Percentiles rank a stretch among this genome's conserved stretches.
Evolutionary conservation across 2,113 vertebrate genomes (phyloP).

Genomic region (Leptobrachium leishanense): DNA sequence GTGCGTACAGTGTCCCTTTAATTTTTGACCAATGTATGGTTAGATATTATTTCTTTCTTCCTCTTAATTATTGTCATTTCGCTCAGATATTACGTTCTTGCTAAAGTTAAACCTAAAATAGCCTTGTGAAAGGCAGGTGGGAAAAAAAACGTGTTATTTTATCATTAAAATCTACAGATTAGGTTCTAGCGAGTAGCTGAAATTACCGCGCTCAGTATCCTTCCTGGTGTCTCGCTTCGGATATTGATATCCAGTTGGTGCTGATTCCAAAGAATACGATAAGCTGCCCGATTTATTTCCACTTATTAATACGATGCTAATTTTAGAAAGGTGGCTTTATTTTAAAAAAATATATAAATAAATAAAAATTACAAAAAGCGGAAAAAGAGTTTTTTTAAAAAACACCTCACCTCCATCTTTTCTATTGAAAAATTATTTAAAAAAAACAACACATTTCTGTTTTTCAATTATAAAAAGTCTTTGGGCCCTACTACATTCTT

Average conservation of each 20-base stretch:
- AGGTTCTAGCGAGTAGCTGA: background rate
- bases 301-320: background rate
- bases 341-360: background rate
- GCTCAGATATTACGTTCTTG: no score
- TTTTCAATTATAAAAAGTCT: no score
- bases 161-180: background rate
- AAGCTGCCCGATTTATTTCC: background rate
- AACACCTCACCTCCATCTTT: no score
- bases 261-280: constrained; percentile 21
- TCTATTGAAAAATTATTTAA: no score
- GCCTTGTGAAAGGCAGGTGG: background rate
- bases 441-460: no score
- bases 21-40: no score
- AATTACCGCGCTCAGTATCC: constrained; percentile 1
- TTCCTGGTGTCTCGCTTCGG: background rate
- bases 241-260: constrained; percentile 19
- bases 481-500: no score
- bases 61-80: no score
- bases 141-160: background rate
- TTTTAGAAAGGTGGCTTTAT: background rate
- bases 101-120: background rate
- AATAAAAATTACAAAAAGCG: no score
- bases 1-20: no score
- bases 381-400: no score
- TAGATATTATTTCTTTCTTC: no score